Conservation (phyloP, 2,797 vertebrate genomes). For the Acrocephalus scirpaceus region DNA sequence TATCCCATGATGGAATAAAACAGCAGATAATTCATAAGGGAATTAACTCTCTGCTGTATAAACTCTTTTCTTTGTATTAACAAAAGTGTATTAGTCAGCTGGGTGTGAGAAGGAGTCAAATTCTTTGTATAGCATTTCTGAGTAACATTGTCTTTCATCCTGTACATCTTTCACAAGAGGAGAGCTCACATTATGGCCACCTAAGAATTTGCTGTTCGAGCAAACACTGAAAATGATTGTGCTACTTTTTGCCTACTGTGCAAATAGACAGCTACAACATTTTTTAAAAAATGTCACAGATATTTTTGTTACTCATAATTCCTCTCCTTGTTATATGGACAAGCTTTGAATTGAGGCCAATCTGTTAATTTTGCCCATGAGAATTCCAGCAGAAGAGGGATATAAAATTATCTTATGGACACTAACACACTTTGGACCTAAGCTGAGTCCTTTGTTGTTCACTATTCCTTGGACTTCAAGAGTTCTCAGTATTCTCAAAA, state of each 20-base stretch:
- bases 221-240: not conserved
- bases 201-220: not conserved
- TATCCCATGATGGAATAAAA: not conserved
- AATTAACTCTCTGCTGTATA: not conserved
- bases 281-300: not conserved
- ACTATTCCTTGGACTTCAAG: not conserved
- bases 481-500: not conserved
- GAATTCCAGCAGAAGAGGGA: not conserved
- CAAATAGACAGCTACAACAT: not conserved
- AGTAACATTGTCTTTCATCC: not conserved
- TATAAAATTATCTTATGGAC: not conserved
- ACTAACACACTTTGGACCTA: not conserved
- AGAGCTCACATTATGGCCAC: not conserved
- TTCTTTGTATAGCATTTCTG: not conserved
- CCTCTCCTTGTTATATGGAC: not conserved
- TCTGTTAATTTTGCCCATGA: not conserved
- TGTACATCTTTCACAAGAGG: not conserved
- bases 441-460: not conserved
- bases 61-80: not conserved
- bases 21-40: not conserved
- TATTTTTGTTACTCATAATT: not conserved
- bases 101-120: not conserved
- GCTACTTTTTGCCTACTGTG: not conserved
- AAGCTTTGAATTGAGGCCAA: not conserved
- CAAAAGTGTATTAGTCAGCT: not conserved